Percentiles rank a stretch among this genome's conserved stretches.
These are phyloP conservation scores for Globodera ellingtonae DNA, from an alignment of 1,140 invertebrate species.

Conservation along the genomic window DNA sequence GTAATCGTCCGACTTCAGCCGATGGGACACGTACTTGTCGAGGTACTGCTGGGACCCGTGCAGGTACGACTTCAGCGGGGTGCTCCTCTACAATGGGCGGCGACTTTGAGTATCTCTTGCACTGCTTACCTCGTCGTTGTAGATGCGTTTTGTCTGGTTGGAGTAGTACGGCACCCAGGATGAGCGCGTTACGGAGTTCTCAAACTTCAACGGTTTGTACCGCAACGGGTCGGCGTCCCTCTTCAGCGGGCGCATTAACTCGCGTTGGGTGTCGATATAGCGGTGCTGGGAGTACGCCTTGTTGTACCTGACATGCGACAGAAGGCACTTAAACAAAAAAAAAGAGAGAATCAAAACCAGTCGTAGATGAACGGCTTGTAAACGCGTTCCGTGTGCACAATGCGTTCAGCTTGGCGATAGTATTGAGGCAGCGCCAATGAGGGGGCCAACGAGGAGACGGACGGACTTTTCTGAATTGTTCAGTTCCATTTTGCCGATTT, in stretches of 20 bases:
- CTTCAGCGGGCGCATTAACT: conserved; percentile 43
- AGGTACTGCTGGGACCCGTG: conserved; percentile 62
- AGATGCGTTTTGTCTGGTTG: conserved; percentile 63
- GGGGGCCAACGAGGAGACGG: conserved; percentile 61
- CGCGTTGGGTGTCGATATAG: conserved; percentile 48
- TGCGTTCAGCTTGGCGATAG: conserved; percentile 62
- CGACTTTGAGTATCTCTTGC: background rate
- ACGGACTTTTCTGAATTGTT: conserved; percentile 43
- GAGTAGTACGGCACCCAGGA: conserved; percentile 64
- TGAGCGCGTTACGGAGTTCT: conserved; percentile 21
- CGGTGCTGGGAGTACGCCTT: conserved; percentile 22
- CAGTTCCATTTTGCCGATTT: background rate
- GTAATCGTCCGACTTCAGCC: conserved; percentile 62
- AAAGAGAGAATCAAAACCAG: conserved; percentile 55
- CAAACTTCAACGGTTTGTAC: conserved; percentile 25
- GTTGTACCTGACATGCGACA: conserved; percentile 17
- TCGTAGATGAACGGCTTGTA: conserved; percentile 63
- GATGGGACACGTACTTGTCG: conserved; percentile 57
- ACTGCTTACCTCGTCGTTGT: conserved; percentile 57
- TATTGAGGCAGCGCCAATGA: conserved; percentile 63
- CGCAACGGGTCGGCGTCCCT: conserved; percentile 22
- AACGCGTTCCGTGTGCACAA: conserved; percentile 64
- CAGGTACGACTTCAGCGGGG: conserved; percentile 58
- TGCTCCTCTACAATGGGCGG: conserved; percentile 50
- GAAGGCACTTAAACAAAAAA: background rate